Conservation (phyloP, 2,113 vertebrate species). For the Sapayoa aenigma region DNA sequence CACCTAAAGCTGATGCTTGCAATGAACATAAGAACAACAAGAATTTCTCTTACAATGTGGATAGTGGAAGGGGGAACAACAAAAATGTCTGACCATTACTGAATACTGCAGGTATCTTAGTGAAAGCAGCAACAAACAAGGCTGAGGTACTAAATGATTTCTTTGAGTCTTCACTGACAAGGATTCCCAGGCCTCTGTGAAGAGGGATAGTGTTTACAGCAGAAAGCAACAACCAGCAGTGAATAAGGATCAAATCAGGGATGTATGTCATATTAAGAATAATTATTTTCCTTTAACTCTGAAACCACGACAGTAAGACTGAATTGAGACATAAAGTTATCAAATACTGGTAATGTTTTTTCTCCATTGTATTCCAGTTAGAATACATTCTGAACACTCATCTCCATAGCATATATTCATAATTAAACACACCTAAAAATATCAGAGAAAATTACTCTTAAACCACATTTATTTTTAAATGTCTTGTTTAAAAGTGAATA, state of each 20-base stretch:
- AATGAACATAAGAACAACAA: not conserved
- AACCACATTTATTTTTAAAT: not conserved
- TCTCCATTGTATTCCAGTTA: not conserved
- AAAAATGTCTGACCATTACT: not conserved
- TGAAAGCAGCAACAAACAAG: not conserved
- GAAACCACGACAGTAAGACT: not conserved
- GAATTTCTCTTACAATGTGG: rapidly evolving
- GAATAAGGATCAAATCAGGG: not conserved
- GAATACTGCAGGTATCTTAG: not conserved
- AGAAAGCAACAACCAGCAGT: not conserved
- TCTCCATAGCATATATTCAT: not conserved
- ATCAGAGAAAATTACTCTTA: not conserved
- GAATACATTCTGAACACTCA: not conserved
- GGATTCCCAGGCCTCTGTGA: not conserved
- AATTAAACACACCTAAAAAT: constrained; percentile 3
- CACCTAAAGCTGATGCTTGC: not conserved
- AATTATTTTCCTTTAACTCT: not conserved
- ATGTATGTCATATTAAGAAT: not conserved
- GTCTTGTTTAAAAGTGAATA: not conserved
- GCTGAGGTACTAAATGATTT: not conserved
- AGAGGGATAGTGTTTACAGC: not conserved
- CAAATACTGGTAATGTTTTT: not conserved
- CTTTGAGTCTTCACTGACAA: not conserved
- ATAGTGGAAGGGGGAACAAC: not conserved
- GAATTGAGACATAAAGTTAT: not conserved